Evolutionary conservation across 2,113 vertebrate genomes (phyloP), one percentile per base, ranked within the genome.

Genomic region (Myxocyprinus asiaticus): DNA sequence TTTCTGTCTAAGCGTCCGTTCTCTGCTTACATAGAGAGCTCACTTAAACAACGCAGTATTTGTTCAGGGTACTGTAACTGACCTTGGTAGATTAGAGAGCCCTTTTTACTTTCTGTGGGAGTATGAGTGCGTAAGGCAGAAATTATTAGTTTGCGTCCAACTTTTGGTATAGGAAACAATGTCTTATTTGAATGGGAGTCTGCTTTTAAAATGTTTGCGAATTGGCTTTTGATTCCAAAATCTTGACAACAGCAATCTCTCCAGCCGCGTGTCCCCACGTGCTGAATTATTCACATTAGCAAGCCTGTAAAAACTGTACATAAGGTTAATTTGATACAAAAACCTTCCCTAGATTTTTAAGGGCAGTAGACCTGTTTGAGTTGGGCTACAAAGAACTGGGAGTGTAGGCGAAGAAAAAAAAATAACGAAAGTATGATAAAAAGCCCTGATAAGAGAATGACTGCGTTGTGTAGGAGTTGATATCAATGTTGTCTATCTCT

Each of bases 401-500:
- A 90, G 88, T 88, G 85, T 80, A 88, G 77, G 87, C 78, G 15
- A 82, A 78, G 85, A 77, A 83, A 84, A 86, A 86, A 83, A 79
- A 85, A 85, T 86, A 87, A 87, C 67, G 88, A 93, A 94, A 92
- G 89, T 85, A 89, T 81, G 96, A 97, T 97, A 96, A 96, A 97
- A 96, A 97, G 95, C 93, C 86, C 68, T 43, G 96, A 97, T 97
- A 96, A 95, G 90, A 82, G 88, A 91, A 90, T 92, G 94, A 91
- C 93, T 95, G 95, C 94, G 95, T 95, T 96, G 94, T 96, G 95
- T 94, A 94, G 95, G 95, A 96, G 95, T 95, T 93, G 76, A 91
- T 97, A 97, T 96, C 96, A 95, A 92, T 88, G 94, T 96, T 97
- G 96, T 96, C 94, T 96, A 96, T 96, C 95, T 94, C 93, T 93